Evolutionary conservation across 1,140 invertebrate genomes (phyloP).

Genomic region (Caligus rogercresseyi): DNA sequence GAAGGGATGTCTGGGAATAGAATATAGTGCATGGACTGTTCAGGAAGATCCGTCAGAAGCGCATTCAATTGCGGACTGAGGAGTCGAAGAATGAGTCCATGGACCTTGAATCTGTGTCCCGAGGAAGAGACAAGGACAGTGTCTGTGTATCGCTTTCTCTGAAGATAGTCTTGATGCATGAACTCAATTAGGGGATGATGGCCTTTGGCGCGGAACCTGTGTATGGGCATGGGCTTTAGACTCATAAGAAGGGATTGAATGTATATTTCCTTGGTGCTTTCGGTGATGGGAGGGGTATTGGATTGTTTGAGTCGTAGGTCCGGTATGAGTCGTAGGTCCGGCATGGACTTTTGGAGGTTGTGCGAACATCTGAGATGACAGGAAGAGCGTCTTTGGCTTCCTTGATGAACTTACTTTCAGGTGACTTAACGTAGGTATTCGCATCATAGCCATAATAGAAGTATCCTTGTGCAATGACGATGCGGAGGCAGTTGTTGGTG

Average conservation of each 20-base stretch:
- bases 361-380: too few relatives aligned
- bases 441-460: constrained; percentile 9
- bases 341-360: background rate
- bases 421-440: constrained; percentile 8
- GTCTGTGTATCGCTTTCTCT: background rate
- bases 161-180: background rate
- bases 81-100: background rate
- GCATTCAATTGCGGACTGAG: background rate
- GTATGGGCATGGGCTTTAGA: background rate
- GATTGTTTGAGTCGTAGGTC: background rate
- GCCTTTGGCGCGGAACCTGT: background rate
- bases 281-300: background rate
- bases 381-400: too few relatives aligned
- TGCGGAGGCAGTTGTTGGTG: constrained; percentile 13
- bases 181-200: background rate
- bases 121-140: background rate
- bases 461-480: constrained; percentile 10
- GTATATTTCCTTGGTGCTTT: background rate
- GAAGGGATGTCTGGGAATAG: background rate
- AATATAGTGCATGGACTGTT: background rate
- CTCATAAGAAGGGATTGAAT: background rate
- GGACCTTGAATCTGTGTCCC: background rate
- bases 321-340: background rate
- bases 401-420: too few relatives aligned
- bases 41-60: background rate